Conservation (phyloP, 1,140 invertebrate species). For the Rhizoglyphus robini region DNA sequence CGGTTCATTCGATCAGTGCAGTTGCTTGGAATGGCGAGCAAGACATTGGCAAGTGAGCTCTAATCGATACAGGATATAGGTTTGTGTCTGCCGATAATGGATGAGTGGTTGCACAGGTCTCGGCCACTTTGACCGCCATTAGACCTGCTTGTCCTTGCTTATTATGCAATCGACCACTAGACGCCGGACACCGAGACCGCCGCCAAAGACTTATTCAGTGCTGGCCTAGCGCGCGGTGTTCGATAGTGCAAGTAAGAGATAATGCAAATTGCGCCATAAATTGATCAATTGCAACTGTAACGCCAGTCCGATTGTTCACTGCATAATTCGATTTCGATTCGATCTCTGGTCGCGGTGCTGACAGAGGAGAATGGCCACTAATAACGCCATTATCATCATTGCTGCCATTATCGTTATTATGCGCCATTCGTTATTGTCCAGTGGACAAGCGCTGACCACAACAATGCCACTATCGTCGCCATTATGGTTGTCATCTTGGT, state of each 20-base stretch:
- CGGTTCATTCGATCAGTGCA: not conserved
- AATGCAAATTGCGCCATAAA: slow-evolving; percentile 13
- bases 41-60: not conserved
- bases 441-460: not conserved
- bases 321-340: slow-evolving; percentile 6
- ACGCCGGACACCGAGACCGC: not conserved
- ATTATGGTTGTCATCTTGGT: not conserved
- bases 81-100: not conserved
- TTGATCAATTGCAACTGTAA: slow-evolving; percentile 4
- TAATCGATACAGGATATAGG: slow-evolving; percentile 12
- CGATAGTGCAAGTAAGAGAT: not conserved
- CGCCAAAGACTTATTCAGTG: not conserved
- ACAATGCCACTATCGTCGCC: not conserved
- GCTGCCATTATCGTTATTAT: not conserved
- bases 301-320: not conserved
- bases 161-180: not conserved
- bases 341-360: not conserved
- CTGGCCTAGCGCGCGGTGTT: not conserved
- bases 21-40: not conserved
- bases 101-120: not conserved
- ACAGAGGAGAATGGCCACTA: not conserved
- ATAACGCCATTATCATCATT: slow-evolving; percentile 10
- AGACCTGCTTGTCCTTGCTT: not conserved
- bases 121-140: not conserved
- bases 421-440: not conserved